Conservation (phyloP, 2,888 invertebrate species). For the Prostheceraeus crozeri region DNA sequence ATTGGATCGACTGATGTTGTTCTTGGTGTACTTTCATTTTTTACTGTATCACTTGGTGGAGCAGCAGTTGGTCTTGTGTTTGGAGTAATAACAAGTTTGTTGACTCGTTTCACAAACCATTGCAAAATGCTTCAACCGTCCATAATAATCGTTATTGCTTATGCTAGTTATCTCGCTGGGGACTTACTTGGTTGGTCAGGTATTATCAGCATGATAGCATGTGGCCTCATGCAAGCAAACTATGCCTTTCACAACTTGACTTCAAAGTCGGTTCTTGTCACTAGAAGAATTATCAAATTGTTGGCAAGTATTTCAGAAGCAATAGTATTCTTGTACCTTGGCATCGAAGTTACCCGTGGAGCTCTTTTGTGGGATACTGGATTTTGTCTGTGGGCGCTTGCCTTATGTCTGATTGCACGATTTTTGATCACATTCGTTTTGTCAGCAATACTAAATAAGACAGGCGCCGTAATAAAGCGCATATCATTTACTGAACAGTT, state of each 20-base stretch:
- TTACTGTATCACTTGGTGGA: conserved; percentile 60
- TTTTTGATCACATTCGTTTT: conserved; percentile 46
- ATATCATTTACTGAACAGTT: conserved; percentile 37
- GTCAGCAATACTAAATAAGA: conserved; percentile 11
- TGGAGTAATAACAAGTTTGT: conserved; percentile 48
- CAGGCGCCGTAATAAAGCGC: conserved; percentile 25
- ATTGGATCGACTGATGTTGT: conserved; percentile 47
- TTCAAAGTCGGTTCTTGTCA: conserved; percentile 60
- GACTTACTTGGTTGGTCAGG: conserved; percentile 62
- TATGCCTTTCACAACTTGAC: conserved; percentile 61
- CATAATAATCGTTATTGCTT: conserved; percentile 60
- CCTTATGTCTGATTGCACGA: conserved; percentile 58
- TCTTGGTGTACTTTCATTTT: conserved; percentile 59
- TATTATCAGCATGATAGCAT: conserved; percentile 61
- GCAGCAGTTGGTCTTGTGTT: conserved; percentile 58
- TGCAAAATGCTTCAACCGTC: conserved; percentile 60
- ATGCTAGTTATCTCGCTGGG: conserved; percentile 60
- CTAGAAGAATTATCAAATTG: conserved; percentile 61
- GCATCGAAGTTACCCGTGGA: conserved; percentile 59
- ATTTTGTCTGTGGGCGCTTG: conserved; percentile 57
- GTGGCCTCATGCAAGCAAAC: conserved; percentile 61
- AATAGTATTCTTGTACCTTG: conserved; percentile 62
- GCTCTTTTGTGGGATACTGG: conserved; percentile 58
- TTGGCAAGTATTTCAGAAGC: conserved; percentile 60
- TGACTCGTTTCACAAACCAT: conserved; percentile 58